Percentiles rank a stretch among this genome's conserved stretches.
These are phyloP conservation scores for Hoplostethus mediterraneus DNA, from an alignment of 2,797 vertebrate species.

Conservation along the genomic window DNA sequence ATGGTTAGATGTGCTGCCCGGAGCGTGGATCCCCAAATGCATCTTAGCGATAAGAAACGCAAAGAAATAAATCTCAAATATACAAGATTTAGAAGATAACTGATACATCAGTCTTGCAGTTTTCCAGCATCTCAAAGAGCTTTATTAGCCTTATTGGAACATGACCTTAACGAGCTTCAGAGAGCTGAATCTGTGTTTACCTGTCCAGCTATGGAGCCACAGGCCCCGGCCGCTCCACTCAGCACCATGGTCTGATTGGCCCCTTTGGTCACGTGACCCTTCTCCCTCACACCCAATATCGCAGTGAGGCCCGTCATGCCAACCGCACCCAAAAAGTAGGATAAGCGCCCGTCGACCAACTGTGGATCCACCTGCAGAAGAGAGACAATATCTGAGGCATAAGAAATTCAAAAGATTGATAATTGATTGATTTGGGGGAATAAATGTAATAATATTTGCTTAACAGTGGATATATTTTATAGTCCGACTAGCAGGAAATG, in stretches of 20 bases:
- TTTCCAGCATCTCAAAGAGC: too few relatives aligned
- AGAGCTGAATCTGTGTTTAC: slow-evolving; percentile 68
- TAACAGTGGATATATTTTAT: too few relatives aligned
- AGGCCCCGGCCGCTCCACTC: slow-evolving; percentile 95
- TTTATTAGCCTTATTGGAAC: too few relatives aligned
- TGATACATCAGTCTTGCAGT: too few relatives aligned
- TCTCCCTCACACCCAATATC: slow-evolving; percentile 91
- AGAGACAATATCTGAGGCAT: not conserved
- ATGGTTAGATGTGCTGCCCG: slow-evolving; percentile 2
- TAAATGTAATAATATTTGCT: too few relatives aligned
- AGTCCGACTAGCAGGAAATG: too few relatives aligned
- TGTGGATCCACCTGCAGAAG: slow-evolving; percentile 87
- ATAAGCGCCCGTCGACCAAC: slow-evolving; percentile 89
- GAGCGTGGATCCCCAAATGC: not conserved
- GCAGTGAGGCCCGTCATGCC: slow-evolving; percentile 93
- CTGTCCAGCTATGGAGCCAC: slow-evolving; percentile 95
- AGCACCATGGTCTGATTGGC: slow-evolving; percentile 95
- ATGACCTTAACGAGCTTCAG: not conserved
- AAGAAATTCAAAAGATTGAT: not conserved
- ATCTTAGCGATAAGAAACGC: too few relatives aligned
- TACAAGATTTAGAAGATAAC: not conserved
- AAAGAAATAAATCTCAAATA: too few relatives aligned
- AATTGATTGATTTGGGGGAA: too few relatives aligned
- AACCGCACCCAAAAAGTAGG: slow-evolving; percentile 92
- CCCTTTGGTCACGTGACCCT: slow-evolving; percentile 88